Base-by-base conservation (phyloP, 2,113 vertebrate species). In the Agelaius phoeniceus region DNA sequence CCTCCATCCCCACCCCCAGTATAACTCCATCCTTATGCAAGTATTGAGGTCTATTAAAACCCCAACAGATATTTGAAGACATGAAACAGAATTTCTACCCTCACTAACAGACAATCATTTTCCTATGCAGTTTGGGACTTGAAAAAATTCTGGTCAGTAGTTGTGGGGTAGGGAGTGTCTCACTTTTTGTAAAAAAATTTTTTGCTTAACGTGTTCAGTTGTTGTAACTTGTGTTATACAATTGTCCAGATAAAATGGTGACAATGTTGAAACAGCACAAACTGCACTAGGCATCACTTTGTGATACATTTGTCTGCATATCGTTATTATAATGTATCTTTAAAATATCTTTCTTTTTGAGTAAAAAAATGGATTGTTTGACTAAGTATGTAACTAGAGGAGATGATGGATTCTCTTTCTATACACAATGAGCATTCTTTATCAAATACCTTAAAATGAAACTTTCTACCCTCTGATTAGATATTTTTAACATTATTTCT, bases 11-110 rank as follows among this genome's bases (percentile, higher is more conserved):
- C 84, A 96, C 75, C 94, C 91, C 73, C 78, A 61, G 7, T 74
- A 44, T 67, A 95, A 94, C 90, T 92, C 89, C 72, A 57, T 88
- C 65, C 90, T 93, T 92, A 81, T 91, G 87, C 66, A 93, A 94
- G 43, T 81, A 74, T 74, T 62, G 48, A 89, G 84, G 78, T 89
- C 37, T 95, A 3, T 84, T 89, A 68, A 88, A 94, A 79, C 54
- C 6, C 0, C 33, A 78, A 65, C 5, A 62, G 57, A 39, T 78
- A 84, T 89, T 76, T 92, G 80, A 90, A 89, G 55, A 52, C 7
- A 14, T 26, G 15, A 66, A 95, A 43, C 17, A 54, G 55, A 89
- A 88, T 90, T 89, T 89, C 41, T 91, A 0, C 14, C 33, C 30
- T 75, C 10, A 8, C 54, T 87, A 82, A 35, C 5, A n/a, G 24